phyloP scores from a whole-genome alignment of 2,113 vertebrate genomes.

The Montifringilla adamsi region DNA sequence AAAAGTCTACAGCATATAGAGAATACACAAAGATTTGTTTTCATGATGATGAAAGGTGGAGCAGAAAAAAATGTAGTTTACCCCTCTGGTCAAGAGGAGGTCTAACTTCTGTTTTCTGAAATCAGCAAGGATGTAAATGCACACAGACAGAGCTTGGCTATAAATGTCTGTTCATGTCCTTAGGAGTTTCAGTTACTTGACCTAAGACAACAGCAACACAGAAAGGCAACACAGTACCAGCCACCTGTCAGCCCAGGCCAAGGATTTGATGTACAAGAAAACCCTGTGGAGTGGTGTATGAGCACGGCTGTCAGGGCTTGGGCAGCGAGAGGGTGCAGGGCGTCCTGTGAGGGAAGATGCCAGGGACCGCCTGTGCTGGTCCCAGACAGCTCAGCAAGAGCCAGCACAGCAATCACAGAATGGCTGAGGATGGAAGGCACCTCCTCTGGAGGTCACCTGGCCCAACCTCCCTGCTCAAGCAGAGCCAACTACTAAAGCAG shows the following conservation, averaged over 20 bases:
- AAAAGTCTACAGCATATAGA: not conserved
- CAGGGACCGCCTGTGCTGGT: not conserved
- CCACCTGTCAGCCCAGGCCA: not conserved
- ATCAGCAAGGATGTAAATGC: not conserved
- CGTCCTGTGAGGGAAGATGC: too few relatives aligned
- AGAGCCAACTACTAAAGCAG: not conserved
- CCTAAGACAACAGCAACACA: not conserved
- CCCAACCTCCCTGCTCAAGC: not conserved
- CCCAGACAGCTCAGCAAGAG: not conserved
- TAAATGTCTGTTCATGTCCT: not conserved
- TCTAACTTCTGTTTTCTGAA: not conserved
- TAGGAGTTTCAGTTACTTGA: conserved; percentile 11
- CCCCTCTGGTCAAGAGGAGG: not conserved
- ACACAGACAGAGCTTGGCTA: not conserved
- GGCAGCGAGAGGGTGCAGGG: not conserved
- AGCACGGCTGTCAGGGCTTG: not conserved
- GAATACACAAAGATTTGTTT: not conserved
- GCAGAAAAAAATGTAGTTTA: not conserved
- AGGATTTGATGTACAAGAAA: not conserved
- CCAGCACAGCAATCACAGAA: not conserved
- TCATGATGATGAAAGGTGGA: not conserved
- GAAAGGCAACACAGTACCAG: not conserved
- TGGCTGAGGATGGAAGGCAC: not conserved
- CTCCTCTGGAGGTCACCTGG: not conserved
- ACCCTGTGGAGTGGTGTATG: rapidly evolving